A percentile compares a stretch with the other conserved stretches of the same genome.
Evolutionary conservation across 2,797 vertebrate species (phyloP).

Genomic region (Eupleurogrammus muticus): DNA sequence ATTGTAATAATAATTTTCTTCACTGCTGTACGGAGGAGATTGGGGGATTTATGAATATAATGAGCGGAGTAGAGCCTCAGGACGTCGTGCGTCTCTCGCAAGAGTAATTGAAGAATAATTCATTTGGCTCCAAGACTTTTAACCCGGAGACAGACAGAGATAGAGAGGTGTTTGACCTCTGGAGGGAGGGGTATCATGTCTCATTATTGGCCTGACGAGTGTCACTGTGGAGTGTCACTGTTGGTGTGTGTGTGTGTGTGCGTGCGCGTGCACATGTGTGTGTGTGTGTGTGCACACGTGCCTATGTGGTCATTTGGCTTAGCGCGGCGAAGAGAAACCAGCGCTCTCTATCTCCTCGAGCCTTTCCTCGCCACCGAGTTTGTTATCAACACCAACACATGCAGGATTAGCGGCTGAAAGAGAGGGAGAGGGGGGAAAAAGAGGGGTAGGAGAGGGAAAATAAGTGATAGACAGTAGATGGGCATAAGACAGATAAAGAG

Average conservation of each 20-base stretch:
- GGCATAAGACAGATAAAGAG: conserved; percentile 66
- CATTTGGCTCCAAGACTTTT: conserved; percentile 77
- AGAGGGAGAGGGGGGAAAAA: conserved; percentile 38
- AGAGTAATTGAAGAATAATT: conserved; percentile 81
- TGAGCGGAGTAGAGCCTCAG: conserved; percentile 71
- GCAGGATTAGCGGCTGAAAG: conserved; percentile 76
- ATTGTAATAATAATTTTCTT: conserved; percentile 81
- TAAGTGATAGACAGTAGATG: conserved; percentile 75
- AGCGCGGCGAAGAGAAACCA: conserved; percentile 60
- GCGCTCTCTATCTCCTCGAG: conserved; percentile 65
- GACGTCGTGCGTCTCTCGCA: conserved; percentile 72
- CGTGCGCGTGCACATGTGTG: conserved; percentile 1
- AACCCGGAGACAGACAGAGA: conserved; percentile 71
- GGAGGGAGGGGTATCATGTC: conserved; percentile 69
- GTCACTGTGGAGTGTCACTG: no score
- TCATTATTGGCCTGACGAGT: conserved; percentile 70
- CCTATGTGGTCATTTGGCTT: conserved; percentile 71
- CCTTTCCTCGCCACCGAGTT: conserved; percentile 72
- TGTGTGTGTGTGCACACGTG: conserved; percentile 7
- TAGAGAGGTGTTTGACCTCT: conserved; percentile 73
- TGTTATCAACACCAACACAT: conserved; percentile 81
- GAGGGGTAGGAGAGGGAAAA: conserved; percentile 43
- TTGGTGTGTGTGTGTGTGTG: no score
- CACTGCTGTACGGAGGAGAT: conserved; percentile 75
- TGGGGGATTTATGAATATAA: conserved; percentile 81